Conservation (phyloP, 2,797 vertebrate species). For the Chelon labrosus region DNA sequence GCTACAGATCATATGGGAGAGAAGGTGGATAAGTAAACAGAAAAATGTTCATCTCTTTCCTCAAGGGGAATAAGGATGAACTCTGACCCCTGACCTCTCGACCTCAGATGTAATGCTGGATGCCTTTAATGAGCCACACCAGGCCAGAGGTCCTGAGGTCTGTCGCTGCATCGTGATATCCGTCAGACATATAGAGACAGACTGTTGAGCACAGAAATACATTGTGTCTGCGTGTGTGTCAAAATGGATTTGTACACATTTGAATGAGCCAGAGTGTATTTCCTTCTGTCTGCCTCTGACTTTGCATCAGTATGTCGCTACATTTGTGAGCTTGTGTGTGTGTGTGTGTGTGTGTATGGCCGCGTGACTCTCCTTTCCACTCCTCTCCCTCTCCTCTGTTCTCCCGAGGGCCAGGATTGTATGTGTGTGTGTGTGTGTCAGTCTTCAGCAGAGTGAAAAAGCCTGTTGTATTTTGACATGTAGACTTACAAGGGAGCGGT, state of each 20-base stretch:
- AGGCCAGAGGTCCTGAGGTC: background rate
- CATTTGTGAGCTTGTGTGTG: constrained; percentile 41
- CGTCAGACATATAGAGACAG: background rate
- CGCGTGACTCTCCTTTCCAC: constrained; percentile 32
- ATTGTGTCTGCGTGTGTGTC: background rate
- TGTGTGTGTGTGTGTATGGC: constrained; percentile 8
- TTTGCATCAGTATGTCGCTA: constrained; percentile 46
- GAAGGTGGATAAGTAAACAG: background rate
- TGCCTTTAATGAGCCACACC: background rate
- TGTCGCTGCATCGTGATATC: background rate
- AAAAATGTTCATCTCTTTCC: constrained; percentile 19
- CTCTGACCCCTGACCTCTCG: constrained; percentile 5
- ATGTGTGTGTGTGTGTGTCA: background rate
- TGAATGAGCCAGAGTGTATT: constrained; percentile 19
- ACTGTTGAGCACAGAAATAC: background rate
- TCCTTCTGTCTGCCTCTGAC: constrained; percentile 18
- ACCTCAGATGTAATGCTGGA: constrained; percentile 10
- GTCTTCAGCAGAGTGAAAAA: background rate
- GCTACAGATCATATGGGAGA: background rate
- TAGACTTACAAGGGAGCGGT: background rate
- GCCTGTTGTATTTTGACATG: background rate
- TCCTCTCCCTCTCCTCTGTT: constrained; percentile 31
- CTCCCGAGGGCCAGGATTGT: background rate
- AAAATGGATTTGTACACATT: constrained; percentile 22
- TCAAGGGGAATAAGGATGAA: constrained; percentile 11